Conservation (phyloP, 2,888 invertebrate genomes). For the Harpalus rufipes region DNA sequence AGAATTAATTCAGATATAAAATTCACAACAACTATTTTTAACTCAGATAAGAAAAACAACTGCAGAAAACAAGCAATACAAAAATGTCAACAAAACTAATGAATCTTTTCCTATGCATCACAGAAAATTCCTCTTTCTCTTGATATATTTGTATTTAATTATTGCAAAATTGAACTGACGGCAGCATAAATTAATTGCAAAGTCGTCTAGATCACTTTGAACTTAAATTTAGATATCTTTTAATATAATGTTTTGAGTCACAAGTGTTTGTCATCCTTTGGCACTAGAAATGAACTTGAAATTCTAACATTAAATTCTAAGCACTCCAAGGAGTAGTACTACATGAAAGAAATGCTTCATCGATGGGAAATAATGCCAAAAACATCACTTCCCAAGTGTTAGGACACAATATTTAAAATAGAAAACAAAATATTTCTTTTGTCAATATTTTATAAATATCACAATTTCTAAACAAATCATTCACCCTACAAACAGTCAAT, state of each 20-base stretch:
- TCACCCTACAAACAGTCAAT: not conserved
- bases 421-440: not conserved
- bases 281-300: constrained; percentile 11
- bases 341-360: not conserved
- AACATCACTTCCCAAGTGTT: no score
- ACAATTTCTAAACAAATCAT: not conserved
- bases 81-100: no score
- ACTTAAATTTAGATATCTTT: constrained; percentile 16
- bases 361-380: not conserved
- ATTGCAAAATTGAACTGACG: no score
- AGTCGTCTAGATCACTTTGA: constrained; percentile 12
- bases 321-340: not conserved
- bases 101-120: no score
- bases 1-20: not conserved
- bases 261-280: constrained; percentile 3
- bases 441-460: not conserved
- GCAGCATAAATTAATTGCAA: not conserved
- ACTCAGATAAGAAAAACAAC: not conserved
- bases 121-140: no score
- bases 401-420: no score
- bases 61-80: not conserved
- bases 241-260: constrained; percentile 15
- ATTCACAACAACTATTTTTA: constrained; percentile 2
- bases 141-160: no score
- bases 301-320: constrained; percentile 3